Percentiles rank a stretch among this genome's conserved stretches.
phyloP scores from a whole-genome alignment of 2,113 vertebrate genomes.

The Hassar affinis region DNA sequence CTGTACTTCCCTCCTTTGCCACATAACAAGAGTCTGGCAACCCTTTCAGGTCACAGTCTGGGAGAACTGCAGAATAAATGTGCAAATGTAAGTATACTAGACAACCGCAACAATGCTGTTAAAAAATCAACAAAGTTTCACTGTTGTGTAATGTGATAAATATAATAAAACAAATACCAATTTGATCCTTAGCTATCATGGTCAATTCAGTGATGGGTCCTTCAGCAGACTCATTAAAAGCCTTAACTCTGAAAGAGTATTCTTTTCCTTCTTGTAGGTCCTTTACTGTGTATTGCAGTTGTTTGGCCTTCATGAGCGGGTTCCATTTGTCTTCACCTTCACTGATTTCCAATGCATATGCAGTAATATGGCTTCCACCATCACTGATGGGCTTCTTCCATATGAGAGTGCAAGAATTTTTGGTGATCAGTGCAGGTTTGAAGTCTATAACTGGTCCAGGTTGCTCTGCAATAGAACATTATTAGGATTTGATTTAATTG shows the following conservation, averaged over 20 bases:
- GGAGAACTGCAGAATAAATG: slow-evolving; percentile 75
- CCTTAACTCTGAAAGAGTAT: slow-evolving; percentile 88
- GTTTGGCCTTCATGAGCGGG: slow-evolving; percentile 83
- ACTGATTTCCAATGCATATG: slow-evolving; percentile 84
- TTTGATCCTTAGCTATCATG: slow-evolving; percentile 87
- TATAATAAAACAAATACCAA: slow-evolving; percentile 71
- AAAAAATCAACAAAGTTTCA: background rate
- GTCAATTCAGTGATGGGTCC: slow-evolving; percentile 86
- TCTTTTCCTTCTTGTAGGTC: slow-evolving; percentile 89
- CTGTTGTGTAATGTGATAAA: background rate
- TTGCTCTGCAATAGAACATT: slow-evolving; percentile 76
- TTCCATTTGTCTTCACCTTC: slow-evolving; percentile 86
- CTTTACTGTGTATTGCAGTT: slow-evolving; percentile 75
- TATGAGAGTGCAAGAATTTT: slow-evolving; percentile 82
- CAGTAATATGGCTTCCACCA: slow-evolving; percentile 87
- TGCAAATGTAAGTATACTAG: background rate
- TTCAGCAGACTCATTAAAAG: slow-evolving; percentile 90
- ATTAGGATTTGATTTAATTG: background rate
- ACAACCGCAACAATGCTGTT: background rate
- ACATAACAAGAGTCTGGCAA: slow-evolving; percentile 82
- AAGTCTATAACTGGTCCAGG: slow-evolving; percentile 92
- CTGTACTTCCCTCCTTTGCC: slow-evolving; percentile 91
- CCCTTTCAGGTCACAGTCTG: slow-evolving; percentile 87
- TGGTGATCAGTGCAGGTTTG: slow-evolving; percentile 81
- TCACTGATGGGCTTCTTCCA: slow-evolving; percentile 95